These are phyloP conservation scores for Marasmarcha lunaedactyla DNA, from an alignment of 2,888 invertebrate species.

Conservation along the genomic window DNA sequence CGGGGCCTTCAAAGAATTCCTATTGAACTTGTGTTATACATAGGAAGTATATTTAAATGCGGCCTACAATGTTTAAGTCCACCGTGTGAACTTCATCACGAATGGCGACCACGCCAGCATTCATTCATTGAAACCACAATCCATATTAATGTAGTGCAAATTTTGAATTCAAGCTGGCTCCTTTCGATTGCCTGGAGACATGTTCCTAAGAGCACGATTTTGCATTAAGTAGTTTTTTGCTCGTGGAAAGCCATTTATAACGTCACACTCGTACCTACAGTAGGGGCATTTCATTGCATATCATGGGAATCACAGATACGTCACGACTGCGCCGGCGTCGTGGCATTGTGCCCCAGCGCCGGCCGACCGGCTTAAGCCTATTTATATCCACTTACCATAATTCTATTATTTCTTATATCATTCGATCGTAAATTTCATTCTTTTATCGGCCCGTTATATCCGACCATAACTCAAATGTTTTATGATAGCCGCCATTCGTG, in stretches of 20 bases:
- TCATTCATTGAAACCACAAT: constrained; percentile 69
- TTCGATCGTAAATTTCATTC: no score
- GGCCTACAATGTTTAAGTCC: constrained; percentile 61
- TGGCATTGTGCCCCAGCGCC: constrained; percentile 20
- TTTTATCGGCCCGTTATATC: no score
- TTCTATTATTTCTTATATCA: neutral
- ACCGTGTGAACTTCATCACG: constrained; percentile 68
- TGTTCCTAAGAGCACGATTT: constrained; percentile 63
- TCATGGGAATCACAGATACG: constrained; percentile 37
- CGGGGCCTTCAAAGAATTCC: constrained; percentile 62
- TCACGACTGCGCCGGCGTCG: constrained; percentile 26
- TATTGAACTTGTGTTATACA: constrained; percentile 62
- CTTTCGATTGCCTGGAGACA: constrained; percentile 51
- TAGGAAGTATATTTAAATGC: constrained; percentile 69
- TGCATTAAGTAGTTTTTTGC: constrained; percentile 62
- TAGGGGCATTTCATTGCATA: constrained; percentile 45
- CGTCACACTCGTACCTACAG: constrained; percentile 47
- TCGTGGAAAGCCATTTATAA: constrained; percentile 53
- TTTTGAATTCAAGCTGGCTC: constrained; percentile 64
- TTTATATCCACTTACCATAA: neutral
- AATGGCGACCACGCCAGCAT: constrained; percentile 62
- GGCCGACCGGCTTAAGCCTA: neutral
- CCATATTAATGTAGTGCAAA: constrained; percentile 70
- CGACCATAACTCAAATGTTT: constrained; percentile 22
- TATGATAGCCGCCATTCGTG: constrained; percentile 30